Base-by-base conservation (phyloP, 2,113 vertebrate genomes). In the Melierax canorus region DNA sequence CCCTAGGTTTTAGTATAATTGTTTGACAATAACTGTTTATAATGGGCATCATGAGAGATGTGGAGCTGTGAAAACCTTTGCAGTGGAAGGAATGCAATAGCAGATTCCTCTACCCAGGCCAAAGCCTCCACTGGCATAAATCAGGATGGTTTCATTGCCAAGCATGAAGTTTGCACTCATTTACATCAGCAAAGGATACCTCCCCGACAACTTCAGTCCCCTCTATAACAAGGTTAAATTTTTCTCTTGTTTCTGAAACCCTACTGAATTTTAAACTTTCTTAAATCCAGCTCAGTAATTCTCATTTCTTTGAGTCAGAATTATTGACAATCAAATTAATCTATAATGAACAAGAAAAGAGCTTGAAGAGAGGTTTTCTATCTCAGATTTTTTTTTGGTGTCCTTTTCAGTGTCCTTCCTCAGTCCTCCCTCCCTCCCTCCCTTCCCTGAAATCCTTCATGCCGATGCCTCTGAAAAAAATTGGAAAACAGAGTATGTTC, bases 291-390 rank as follows among this genome's bases (percentile, higher is more conserved):
- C 24, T 32, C 58, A 82, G 59, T 67, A 88, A 73, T 88, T 73
- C 50, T 88, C 23, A 86, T 87, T 95, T 84, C 41, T 94, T 92
- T 51, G 18, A 86, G 55, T 74, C 55, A 90, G 50, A 86, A 53
- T 73, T 97, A 88, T 79, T 94, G 91, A 66, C 80, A 79, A 93
- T 38, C 51, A 77, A 91, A 91, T 95, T 97, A 94, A 88, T 79
- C 59, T 90, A 58, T 90, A 96, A 92, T 83, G 94, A 96, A 73
- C 32, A 93, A 79, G 27, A 84, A 51, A 30, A 2, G 7, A 94
- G 62, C 32, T 53, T 68, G 45, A 89, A 73, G 22, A 82, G 21
- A 82, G 23, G 11, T 38, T 88, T 92, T 93, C 46, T 76, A 5
- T 30, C 82, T 62, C 1, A 5, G 23, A 14, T 39, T 4, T 10